Base-by-base conservation (phyloP, 2,888 invertebrate genomes). In the Eretmocerus hayati region DNA sequence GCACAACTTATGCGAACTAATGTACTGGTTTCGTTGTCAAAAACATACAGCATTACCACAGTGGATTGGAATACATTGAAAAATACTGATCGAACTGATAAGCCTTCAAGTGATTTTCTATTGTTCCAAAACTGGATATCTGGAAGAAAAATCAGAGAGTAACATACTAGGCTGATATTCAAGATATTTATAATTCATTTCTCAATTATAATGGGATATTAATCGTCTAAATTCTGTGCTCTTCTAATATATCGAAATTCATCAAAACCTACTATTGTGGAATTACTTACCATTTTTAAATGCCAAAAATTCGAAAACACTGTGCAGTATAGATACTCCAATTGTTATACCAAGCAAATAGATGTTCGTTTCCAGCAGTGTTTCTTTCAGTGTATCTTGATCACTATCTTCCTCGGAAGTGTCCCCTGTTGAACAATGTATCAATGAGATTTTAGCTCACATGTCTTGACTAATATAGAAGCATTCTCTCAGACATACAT, bases 91-190 rank as follows among this genome's bases (percentile, higher is more conserved):
- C 97, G 83, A 4, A 99, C 97, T 0, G 97, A 97, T 32, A 99
- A 78, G 9, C 97, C 97, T 74, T 99, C 97, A 38, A 99, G 75
- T 0, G 94, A 93, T 69, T 96, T 92, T 15, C 96, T 81, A 64
- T 94, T 95, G 62, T 94, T 93, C 99, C 99, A 99, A 71, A 99
- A 99, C 72, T 99, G 99, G 64, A 99, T 99, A 72, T 99, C 84
- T 83, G 71, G 19, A 64, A 66, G 53, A 49, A 33, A 31, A 42
- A n/a, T 5, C 30, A 35, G 36, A 33, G 31, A 3, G 18, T 31
- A 13, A 41, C 5, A 20, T 19, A 19, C 15, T 5, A 11, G 5
- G 19, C 6, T 33, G 15, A 6, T 33, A 16, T 37, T 37, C 3
- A 13, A 16, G 5, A 37, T 2, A 23, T 39, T 23, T 15, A 23